Conservation (phyloP, 2,797 vertebrate genomes). For the Rhincodon typus region DNA sequence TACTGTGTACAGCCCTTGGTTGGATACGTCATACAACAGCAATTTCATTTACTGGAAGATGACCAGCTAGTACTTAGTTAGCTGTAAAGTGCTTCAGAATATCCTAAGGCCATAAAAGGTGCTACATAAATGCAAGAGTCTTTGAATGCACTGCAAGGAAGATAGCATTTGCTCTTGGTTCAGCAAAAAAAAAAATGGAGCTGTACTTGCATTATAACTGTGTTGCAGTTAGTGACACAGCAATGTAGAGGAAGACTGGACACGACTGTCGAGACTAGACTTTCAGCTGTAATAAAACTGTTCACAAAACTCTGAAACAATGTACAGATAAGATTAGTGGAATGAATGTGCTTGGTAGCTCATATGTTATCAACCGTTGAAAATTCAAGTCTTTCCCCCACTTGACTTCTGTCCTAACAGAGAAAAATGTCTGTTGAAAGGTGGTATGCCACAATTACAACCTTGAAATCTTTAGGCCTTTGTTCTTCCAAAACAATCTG, state of each 20-base stretch:
- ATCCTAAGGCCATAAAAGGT: not conserved
- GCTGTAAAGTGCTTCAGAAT: no score
- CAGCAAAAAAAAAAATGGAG: not conserved
- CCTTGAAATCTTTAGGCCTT: not conserved
- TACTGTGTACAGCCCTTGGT: no score
- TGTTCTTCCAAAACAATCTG: not conserved
- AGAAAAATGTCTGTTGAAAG: not conserved
- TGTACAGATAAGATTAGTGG: not conserved
- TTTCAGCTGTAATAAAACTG: conserved; percentile 10
- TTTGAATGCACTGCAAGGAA: not conserved
- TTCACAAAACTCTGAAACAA: not conserved
- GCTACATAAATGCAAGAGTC: not conserved
- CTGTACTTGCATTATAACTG: not conserved
- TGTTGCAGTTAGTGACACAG: not conserved
- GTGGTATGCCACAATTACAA: not conserved
- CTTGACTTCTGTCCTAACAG: not conserved
- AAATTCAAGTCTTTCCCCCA: not conserved
- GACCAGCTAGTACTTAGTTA: no score
- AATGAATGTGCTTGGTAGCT: not conserved
- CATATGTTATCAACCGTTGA: not conserved
- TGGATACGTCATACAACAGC: not conserved
- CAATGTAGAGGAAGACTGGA: not conserved
- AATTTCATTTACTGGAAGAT: no score
- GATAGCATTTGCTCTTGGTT: not conserved
- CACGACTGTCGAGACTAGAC: not conserved